Conservation (phyloP, 2,888 invertebrate species). For the Trisateles emortualis region DNA sequence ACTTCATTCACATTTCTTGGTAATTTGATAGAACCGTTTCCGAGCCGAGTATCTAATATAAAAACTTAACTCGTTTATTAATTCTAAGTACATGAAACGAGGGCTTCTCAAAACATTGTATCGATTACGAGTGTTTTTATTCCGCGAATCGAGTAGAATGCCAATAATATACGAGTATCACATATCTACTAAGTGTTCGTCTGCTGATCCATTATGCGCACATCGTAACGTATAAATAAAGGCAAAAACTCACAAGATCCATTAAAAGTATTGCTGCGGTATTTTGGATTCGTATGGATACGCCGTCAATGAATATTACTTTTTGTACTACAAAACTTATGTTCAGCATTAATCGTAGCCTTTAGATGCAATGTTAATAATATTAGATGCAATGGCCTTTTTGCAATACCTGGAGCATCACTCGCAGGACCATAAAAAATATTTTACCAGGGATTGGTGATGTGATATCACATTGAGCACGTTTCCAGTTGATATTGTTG, state of each 20-base stretch:
- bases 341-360: too few relatives aligned
- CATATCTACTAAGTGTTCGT: constrained; percentile 76
- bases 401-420: too few relatives aligned
- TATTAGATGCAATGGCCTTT: too few relatives aligned
- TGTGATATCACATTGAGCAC: too few relatives aligned
- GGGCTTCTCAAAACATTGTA: constrained; percentile 20
- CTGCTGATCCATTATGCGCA: constrained; percentile 83
- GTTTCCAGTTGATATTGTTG: too few relatives aligned
- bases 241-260: constrained; percentile 85
- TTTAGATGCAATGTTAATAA: too few relatives aligned
- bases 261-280: constrained; percentile 82
- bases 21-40: not conserved
- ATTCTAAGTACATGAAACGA: not conserved
- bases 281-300: constrained; percentile 64
- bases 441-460: too few relatives aligned
- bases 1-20: not conserved
- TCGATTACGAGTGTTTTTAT: constrained; percentile 37
- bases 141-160: constrained; percentile 37
- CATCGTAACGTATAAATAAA: constrained; percentile 84
- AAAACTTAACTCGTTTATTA: not conserved
- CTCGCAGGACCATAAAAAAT: too few relatives aligned
- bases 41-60: not conserved
- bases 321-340: too few relatives aligned
- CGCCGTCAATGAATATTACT: constrained; percentile 29
- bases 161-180: constrained; percentile 61